Base-by-base conservation (phyloP, 2,113 vertebrate species). In the Embiotoca jacksoni region DNA sequence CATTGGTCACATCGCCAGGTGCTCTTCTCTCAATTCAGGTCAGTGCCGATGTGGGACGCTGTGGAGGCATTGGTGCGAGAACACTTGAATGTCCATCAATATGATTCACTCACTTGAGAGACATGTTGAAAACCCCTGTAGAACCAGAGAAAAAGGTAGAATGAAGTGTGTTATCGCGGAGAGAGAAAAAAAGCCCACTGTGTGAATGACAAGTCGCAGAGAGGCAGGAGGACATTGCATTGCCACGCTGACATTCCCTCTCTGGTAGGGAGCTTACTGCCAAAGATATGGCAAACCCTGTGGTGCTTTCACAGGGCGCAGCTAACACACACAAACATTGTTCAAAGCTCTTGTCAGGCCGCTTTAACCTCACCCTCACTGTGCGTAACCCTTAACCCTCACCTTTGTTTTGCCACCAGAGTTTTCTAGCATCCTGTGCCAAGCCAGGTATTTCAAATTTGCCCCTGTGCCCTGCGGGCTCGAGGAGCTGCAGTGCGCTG, bases 161-260 rank as follows among this genome's bases (percentile, higher is more conserved):
- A 75, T 63, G 66, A 57, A 82, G 75, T 80, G 73, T 86, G 83
- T 79, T 87, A 84, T 77, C 55, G 5, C 33, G 13, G 41, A 37
- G 13, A 39, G 47, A 47, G 56, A 35, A 80, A 62, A 54, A 75
- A 33, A 66, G 23, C 74, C 37, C 49, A 55, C 65, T 85, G 81
- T 82, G 81, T 91, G 88, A 89, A 75, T 88, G 91, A 91, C 92
- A 83, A 80, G 83, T 59, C 82, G 62, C 61, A 41, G 75, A 79
- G 72, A 84, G 80, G 71, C 54, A 60, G 60, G 61, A 88, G 90
- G 90, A 89, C 89, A 75, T 82, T 72, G 73, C 76, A 69, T 74
- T 77, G 72, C 81, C 84, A 82, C 16, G 37, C 55, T 83, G 88
- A 92, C 88, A 89, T 91, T 84, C 71, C 63, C 78, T 80, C 66